Evolutionary conservation across 2,113 vertebrate species (phyloP).

Genomic region (Hyperopisus bebe): DNA sequence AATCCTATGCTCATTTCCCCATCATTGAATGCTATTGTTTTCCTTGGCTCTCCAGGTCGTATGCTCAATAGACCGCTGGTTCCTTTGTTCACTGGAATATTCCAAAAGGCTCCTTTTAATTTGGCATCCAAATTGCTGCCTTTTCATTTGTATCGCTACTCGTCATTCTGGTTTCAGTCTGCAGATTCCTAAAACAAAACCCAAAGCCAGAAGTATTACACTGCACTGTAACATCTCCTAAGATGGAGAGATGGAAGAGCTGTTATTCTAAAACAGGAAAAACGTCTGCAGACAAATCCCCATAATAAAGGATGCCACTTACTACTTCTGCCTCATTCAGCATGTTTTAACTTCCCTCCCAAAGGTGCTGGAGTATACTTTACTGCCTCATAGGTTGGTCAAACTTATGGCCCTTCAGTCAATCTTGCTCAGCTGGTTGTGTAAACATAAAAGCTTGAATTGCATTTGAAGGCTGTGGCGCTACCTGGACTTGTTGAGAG

Average conservation of each 20-base stretch:
- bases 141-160: neutral
- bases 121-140: neutral
- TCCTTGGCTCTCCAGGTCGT: neutral
- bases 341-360: neutral
- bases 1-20: neutral
- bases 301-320: neutral
- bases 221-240: neutral
- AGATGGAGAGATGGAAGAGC: neutral
- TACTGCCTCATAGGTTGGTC: neutral
- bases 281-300: neutral
- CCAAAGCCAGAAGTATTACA: neutral
- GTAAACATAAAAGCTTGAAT: neutral
- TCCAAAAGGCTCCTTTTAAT: neutral
- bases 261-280: neutral
- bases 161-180: neutral
- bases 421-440: neutral
- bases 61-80: neutral
- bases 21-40: neutral
- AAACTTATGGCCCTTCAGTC: neutral
- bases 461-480: neutral
- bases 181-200: neutral
- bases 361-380: neutral
- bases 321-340: neutral
- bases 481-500: neutral
- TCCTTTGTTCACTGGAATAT: neutral